Percentiles rank a stretch among this genome's conserved stretches.
These are phyloP conservation scores for Myotis yumanensis DNA, from an alignment of 2,113 vertebrate genomes.

Conservation along the genomic window DNA sequence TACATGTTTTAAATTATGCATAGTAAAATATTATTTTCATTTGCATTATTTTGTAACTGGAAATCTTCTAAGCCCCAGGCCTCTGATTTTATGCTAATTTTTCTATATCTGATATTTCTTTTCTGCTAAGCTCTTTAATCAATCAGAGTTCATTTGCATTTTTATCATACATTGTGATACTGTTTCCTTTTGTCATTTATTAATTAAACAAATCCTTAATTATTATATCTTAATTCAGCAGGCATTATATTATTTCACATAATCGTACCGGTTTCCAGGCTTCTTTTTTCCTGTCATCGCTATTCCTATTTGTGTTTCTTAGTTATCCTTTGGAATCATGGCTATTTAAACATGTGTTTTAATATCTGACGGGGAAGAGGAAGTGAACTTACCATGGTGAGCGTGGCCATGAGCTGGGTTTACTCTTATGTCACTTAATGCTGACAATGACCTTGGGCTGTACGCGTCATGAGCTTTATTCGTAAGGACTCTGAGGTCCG, in stretches of 20 bases:
- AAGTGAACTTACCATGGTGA: neutral
- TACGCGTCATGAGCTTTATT: neutral
- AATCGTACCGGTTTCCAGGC: neutral
- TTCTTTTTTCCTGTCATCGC: neutral
- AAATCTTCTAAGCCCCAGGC: neutral
- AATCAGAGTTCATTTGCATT: neutral
- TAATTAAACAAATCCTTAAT: neutral
- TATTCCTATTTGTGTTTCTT: neutral
- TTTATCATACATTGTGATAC: neutral
- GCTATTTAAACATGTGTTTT: neutral
- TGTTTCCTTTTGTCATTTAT: neutral
- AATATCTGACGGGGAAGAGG: neutral
- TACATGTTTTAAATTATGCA: neutral
- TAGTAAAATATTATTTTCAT: neutral
- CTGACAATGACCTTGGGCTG: neutral
- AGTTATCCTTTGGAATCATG: neutral
- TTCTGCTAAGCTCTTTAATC: neutral
- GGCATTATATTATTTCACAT: neutral
- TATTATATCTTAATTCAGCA: neutral
- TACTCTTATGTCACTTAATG: neutral
- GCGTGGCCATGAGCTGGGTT: neutral
- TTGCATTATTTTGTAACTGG: slow-evolving; percentile 10
- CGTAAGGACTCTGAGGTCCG: neutral
- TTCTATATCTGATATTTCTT: neutral
- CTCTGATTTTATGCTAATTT: slow-evolving; percentile 23